Evolutionary conservation across 2,797 vertebrate genomes (phyloP).

Genomic region (Sciurus vulgaris): DNA sequence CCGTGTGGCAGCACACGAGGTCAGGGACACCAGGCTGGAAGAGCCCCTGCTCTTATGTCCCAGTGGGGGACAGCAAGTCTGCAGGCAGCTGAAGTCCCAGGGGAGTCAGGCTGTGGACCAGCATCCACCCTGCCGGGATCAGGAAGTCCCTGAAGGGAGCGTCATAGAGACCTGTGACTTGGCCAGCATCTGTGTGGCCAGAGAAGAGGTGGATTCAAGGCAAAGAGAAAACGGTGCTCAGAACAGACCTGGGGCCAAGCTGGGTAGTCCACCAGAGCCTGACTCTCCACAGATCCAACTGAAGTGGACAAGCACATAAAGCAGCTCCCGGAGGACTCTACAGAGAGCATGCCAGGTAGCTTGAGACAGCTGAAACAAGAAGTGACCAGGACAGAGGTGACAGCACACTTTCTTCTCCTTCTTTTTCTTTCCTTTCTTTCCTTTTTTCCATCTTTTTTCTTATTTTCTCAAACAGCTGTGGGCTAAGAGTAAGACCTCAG

Average conservation of each 20-base stretch:
- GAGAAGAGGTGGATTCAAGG: not conserved
- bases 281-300: not conserved
- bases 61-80: too few species aligned
- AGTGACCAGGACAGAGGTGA: fast-evolving
- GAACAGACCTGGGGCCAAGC: not conserved
- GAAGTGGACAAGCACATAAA: not conserved
- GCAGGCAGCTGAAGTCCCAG: not conserved
- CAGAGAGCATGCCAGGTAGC: not conserved
- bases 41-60: fast-evolving
- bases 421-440: too few species aligned
- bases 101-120: not conserved
- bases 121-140: not conserved
- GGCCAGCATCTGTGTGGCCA: not conserved
- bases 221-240: not conserved
- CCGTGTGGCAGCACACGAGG: fast-evolving
- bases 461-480: conserved; percentile 26
- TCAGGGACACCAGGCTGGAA: fast-evolving
- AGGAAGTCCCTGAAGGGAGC: not conserved
- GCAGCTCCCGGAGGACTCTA: not conserved
- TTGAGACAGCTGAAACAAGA: not conserved
- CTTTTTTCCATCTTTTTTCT: not conserved
- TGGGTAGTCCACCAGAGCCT: not conserved
- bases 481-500: not conserved
- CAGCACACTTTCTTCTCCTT: not conserved
- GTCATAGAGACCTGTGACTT: not conserved